Evolutionary conservation across 2,888 invertebrate genomes (phyloP), one percentile per base, ranked within the genome.

Genomic region (Lingula anatina): DNA sequence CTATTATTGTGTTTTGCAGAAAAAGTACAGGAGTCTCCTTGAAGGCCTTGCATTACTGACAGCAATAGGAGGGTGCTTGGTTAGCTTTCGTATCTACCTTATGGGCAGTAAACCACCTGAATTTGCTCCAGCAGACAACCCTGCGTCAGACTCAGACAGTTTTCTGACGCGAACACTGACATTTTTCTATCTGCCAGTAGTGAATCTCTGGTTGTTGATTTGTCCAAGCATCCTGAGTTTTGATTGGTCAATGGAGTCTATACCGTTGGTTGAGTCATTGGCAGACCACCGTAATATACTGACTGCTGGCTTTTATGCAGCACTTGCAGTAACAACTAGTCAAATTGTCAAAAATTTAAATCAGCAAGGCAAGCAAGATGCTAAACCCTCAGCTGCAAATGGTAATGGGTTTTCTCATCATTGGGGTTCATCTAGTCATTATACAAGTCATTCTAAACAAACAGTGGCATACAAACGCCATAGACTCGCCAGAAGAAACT

Each of bases 241-340:
- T 80, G 96, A 97, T 79, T 97, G 96, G 97, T 94, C 95, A 25
- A 96, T 97, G 96, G 93, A 94, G 65, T 88, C 96, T 1, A 86
- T 97, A 66, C 92, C 94, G 7, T 83, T 90, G 54, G 85, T 97
- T 62, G 85, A 85, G 43, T 83, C 85, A 26, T 63, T 90, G 20
- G 80, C 84, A 65, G 96, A 97, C 76, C 80, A 82, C 4, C 83
- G 96, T 57, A 92, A 92, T 76, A 73, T 89, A 18, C 81, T 85
- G 55, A 85, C 90, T 3, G 69, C 86, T 23, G 78, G 85, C 53
- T 87, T 95, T 72, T 96, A 94, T 78, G 79, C 51, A 18, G 48
- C 58, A 20, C 55, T 76, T 27, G 54, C 54, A 25, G 66, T 65
- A 57, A 49, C 68, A 48, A 59, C 62, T 40, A 47, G 53, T 47